phyloP scores from a whole-genome alignment of 2,797 vertebrate genomes.

The Sebastes reedi region DNA sequence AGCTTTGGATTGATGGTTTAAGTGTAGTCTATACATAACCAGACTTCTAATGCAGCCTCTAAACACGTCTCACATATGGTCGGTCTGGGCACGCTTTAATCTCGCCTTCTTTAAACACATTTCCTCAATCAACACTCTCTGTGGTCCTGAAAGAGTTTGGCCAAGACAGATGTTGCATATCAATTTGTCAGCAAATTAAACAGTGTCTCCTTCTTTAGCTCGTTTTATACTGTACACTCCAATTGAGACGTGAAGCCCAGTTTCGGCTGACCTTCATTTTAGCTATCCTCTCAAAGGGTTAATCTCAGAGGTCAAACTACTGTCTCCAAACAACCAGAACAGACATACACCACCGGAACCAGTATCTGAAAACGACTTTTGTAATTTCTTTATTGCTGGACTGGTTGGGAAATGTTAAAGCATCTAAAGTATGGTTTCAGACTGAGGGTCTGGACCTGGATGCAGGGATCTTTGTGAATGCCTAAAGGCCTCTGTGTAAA shows the following conservation, averaged over 20 bases:
- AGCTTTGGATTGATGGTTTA: constrained; percentile 61
- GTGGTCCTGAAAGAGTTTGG: background rate
- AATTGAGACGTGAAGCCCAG: constrained; percentile 7
- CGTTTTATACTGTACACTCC: background rate
- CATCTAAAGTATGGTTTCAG: background rate
- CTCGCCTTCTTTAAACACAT: constrained; percentile 47
- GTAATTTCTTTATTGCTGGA: background rate
- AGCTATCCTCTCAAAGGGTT: constrained; percentile 45
- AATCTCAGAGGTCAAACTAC: constrained; percentile 46
- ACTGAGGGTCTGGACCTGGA: background rate
- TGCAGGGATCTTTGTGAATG: background rate
- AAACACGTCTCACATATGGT: constrained; percentile 59
- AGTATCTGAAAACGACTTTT: background rate
- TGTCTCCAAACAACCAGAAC: constrained; percentile 57
- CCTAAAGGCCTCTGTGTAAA: background rate
- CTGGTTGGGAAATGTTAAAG: background rate
- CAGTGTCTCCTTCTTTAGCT: background rate
- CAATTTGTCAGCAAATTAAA: constrained; percentile 12
- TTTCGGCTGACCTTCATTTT: constrained; percentile 17
- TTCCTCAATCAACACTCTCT: constrained; percentile 26
- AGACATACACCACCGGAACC: background rate
- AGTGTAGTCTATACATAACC: constrained; percentile 59
- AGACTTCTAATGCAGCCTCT: constrained; percentile 53
- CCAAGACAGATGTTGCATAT: constrained; percentile 4
- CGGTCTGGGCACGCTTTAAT: constrained; percentile 42